Base-by-base conservation (phyloP, 2,888 invertebrate genomes). In the Rugalucina vietnamica region DNA sequence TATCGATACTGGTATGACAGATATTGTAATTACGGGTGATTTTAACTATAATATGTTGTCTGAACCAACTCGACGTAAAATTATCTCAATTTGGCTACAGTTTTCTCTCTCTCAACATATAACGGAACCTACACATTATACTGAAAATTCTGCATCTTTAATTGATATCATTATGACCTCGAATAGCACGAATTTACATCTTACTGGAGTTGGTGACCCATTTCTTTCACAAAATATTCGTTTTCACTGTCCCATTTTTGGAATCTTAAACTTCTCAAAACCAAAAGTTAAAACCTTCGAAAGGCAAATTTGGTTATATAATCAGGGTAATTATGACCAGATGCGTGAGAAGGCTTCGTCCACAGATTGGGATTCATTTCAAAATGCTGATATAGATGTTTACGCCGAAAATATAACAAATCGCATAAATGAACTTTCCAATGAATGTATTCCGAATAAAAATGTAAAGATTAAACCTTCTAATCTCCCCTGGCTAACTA, bases 41-140 rank as follows among this genome's bases (percentile, higher is more conserved):
- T 76, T 76, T n/a, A 76, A 65, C 39, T 32, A 34, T 18, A 70
- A 71, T 36, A 57, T 54, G 32, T 21, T 21, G 14, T 49, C 36
- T 24, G 8, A 60, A 18, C 60, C 5, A 21, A 27, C 60, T 4
- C 29, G 29, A 1, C 24, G 60, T 24, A 60, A 60, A 60, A 60
- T 60, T 5, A 24, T 29, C 4, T 8, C 71, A n/a, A 2, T 76
- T 24, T 76, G 39, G 10, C 29, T 54, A 24, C 54, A 32, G 29
- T 29, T 74, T 54, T 50, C 74, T 24, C 36, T 60, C n/a, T 36
- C 24, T 24, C 60, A 60, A 60, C 37, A 12, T 5, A 60, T 60
- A 60, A 37, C 32, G n/a, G 60, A 60, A 4, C 65, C 76, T 36
- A 65, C 65, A 43, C 39, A 65, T 24, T 76, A 27, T 65, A 76